Evolutionary conservation across 2,888 invertebrate genomes (phyloP), one percentile per base, ranked within the genome.

Genomic region (Macrophya alboannulata): DNA sequence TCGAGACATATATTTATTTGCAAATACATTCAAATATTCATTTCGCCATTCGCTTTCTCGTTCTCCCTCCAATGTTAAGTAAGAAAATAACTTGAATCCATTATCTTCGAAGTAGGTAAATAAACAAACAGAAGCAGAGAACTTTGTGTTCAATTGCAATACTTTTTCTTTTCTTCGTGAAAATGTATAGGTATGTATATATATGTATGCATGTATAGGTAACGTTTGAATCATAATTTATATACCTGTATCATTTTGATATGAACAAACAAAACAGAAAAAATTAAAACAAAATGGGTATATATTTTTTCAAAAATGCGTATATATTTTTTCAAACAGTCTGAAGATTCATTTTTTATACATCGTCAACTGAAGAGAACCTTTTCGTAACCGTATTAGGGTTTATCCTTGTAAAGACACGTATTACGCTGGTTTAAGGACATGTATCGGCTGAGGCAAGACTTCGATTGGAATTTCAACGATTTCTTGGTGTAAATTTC

Each of bases 401-500:
- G 72, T 45, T 21, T 45, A 17, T 74, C 15, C 12, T 72, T 48
- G 48, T 15, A 15, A 45, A 25, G 45, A 17, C 8, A 0, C 17
- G n/a, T 17, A 31, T 15, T n/a, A 51, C 12, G 4, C 45, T 51
- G 37, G 3, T 77, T 51, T 51, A 81, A 74, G 72, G 72, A 0
- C 12, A 21, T 45, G 40, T 81, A 81, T 81, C 81, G 81, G 40
- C 81, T 37, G 81, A 81, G 81, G 21, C 8, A 55, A 31, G 31
- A 77, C n/a, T 9, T 77, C 51, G 43, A 59, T 81, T 43, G 59
- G 0, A 43, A 62, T 81, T 81, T 62, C 1, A 21, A 31, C 40
- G n/a, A 81, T 81, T 25, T 68, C 68, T 68, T 68, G n/a, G n/a
- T 21, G 40, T 25, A 8, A 45, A 72, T 71, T 84, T 71, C 84